A percentile compares a stretch with the other conserved stretches of the same genome.
Conservation (phyloP, 2,888 invertebrate species). For the Sinopyrophorus schimmeli region DNA sequence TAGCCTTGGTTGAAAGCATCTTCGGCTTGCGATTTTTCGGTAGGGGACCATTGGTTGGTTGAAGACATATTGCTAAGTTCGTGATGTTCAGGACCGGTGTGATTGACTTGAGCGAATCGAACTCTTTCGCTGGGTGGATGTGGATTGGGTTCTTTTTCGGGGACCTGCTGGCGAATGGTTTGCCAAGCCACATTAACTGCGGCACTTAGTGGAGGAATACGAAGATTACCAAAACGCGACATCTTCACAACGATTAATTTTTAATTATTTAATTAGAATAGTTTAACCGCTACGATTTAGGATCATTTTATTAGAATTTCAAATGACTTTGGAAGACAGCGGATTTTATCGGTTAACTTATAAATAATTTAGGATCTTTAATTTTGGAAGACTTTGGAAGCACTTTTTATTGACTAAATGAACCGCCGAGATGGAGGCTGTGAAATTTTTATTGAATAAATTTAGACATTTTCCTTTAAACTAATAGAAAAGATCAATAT, state of each 20-base stretch:
- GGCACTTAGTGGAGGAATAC: slow-evolving; percentile 73
- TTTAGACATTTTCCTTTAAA: slow-evolving; percentile 19
- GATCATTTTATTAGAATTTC: neutral
- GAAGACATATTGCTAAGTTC: slow-evolving; percentile 65
- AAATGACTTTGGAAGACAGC: slow-evolving; percentile 25
- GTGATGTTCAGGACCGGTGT: slow-evolving; percentile 58
- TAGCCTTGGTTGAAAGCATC: slow-evolving; percentile 62
- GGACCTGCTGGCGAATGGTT: slow-evolving; percentile 76
- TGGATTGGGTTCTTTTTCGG: slow-evolving; percentile 61
- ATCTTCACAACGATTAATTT: slow-evolving; percentile 49
- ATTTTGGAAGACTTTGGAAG: slow-evolving; percentile 30
- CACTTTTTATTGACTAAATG: slow-evolving; percentile 25
- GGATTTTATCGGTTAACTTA: slow-evolving; percentile 18
- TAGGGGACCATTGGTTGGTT: slow-evolving; percentile 59
- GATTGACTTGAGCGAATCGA: slow-evolving; percentile 45
- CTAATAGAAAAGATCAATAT: slow-evolving; percentile 25
- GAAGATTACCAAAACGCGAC: slow-evolving; percentile 67
- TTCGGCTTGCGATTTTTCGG: slow-evolving; percentile 57
- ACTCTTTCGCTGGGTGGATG: slow-evolving; percentile 44
- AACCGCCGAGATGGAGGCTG: slow-evolving; percentile 48
- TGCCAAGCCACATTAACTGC: slow-evolving; percentile 82
- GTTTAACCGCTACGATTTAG: slow-evolving; percentile 3
- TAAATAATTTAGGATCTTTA: slow-evolving; percentile 14
- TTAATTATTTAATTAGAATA: slow-evolving; percentile 2
- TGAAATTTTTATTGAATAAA: slow-evolving; percentile 12